A percentile compares a stretch with the other conserved stretches of the same genome.
These are phyloP conservation scores for Stenolophus ochropezus DNA, from an alignment of 2,888 invertebrate genomes.

Conservation along the genomic window DNA sequence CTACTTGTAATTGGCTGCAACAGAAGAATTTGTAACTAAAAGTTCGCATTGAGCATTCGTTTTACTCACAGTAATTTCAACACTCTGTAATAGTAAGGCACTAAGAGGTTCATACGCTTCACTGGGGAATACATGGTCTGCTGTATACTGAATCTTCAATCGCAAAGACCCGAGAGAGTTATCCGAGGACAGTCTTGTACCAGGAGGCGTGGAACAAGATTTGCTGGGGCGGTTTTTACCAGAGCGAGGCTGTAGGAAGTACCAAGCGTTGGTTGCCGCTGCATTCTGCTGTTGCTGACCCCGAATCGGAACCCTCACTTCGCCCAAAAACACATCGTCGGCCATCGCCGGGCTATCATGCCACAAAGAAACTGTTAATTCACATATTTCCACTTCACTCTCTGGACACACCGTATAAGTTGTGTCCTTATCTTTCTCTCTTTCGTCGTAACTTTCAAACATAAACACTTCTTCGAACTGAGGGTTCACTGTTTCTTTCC, in stretches of 20 bases:
- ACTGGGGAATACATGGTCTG: constrained; percentile 91
- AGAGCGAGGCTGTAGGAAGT: constrained; percentile 83
- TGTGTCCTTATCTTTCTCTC: constrained; percentile 72
- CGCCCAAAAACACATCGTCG: constrained; percentile 90
- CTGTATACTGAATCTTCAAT: constrained; percentile 90
- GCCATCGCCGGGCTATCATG: constrained; percentile 88
- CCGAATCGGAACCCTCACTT: constrained; percentile 86
- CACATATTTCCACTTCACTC: constrained; percentile 83
- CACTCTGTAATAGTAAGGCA: constrained; percentile 84
- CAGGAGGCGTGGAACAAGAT: constrained; percentile 84
- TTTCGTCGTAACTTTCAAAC: constrained; percentile 78
- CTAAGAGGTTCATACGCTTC: constrained; percentile 87
- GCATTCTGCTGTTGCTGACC: constrained; percentile 80
- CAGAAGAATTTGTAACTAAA: background rate
- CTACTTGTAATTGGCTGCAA: constrained; percentile 85
- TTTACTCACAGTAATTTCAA: constrained; percentile 78
- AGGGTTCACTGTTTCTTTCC: constrained; percentile 93
- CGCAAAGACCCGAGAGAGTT: constrained; percentile 87
- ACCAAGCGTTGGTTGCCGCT: constrained; percentile 85
- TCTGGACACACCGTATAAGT: constrained; percentile 69
- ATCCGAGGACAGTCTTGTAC: constrained; percentile 81
- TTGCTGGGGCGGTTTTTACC: constrained; percentile 76
- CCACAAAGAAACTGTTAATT: constrained; percentile 89
- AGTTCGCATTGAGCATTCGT: background rate
- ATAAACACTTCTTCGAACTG: constrained; percentile 91